These are phyloP conservation scores for Tricholaema leucomelas DNA, from an alignment of 2,113 vertebrate genomes.

Conservation along the genomic window DNA sequence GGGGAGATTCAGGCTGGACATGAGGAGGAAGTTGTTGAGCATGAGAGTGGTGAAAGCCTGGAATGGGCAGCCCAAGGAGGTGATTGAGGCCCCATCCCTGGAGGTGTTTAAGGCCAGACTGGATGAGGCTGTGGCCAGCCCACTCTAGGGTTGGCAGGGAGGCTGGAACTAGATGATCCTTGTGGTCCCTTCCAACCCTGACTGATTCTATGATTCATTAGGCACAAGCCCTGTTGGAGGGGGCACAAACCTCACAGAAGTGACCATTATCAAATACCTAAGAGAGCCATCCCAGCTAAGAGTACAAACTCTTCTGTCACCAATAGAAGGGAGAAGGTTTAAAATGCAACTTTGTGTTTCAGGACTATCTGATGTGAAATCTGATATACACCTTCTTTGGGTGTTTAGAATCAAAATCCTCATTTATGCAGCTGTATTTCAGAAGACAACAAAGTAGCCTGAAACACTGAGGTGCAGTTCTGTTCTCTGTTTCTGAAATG, in stretches of 20 bases:
- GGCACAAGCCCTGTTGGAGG: too few relatives aligned
- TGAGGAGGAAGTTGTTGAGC: too few relatives aligned
- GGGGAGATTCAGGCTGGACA: too few relatives aligned
- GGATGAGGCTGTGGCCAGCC: too few relatives aligned
- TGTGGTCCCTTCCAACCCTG: too few relatives aligned
- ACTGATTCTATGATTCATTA: too few relatives aligned
- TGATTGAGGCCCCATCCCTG: too few relatives aligned
- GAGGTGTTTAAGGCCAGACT: too few relatives aligned
- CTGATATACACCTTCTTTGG: not conserved
- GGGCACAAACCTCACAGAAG: accelerated
- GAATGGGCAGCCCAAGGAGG: too few relatives aligned
- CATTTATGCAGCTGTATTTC: not conserved
- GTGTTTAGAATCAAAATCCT: not conserved
- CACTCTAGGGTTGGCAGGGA: too few relatives aligned
- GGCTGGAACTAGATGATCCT: too few relatives aligned
- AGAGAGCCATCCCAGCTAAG: not conserved
- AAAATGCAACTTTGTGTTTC: not conserved
- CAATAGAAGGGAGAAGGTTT: not conserved
- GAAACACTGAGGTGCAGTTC: not conserved
- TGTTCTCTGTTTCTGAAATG: not conserved
- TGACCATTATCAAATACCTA: not conserved
- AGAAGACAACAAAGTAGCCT: not conserved
- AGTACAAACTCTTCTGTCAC: not conserved
- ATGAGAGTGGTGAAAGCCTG: too few relatives aligned
- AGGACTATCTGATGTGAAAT: not conserved